Conservation (phyloP, 2,888 invertebrate species). For the Entomobrya multifasciata region DNA sequence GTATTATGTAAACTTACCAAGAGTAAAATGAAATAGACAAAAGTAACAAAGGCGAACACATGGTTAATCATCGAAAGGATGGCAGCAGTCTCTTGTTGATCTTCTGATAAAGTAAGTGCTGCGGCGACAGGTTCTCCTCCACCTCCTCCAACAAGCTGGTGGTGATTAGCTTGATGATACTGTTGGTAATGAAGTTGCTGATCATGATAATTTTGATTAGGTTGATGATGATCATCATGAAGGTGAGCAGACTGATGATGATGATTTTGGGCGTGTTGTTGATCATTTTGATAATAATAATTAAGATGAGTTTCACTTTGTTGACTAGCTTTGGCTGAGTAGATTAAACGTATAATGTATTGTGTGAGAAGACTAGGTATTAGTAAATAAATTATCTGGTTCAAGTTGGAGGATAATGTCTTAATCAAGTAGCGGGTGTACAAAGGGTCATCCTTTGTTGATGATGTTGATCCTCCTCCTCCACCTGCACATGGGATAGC, state of each 20-base stretch:
- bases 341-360: constrained; percentile 62
- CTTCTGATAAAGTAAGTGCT: neutral
- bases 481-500: constrained; percentile 23
- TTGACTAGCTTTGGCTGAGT: constrained; percentile 58
- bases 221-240: neutral
- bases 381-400: constrained; percentile 67
- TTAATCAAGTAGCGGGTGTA: constrained; percentile 96
- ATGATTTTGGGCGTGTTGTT: too few relatives aligned
- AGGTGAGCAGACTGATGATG: too few relatives aligned
- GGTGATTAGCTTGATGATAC: neutral
- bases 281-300: constrained; percentile 22
- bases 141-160: too few relatives aligned
- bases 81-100: constrained; percentile 9
- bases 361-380: constrained; percentile 64
- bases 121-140: constrained; percentile 6
- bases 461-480: constrained; percentile 55
- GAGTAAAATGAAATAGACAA: constrained; percentile 58
- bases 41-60: constrained; percentile 56
- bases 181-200: neutral
- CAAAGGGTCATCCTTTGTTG: constrained; percentile 91
- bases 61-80: constrained; percentile 57
- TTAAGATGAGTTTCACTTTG: constrained; percentile 5
- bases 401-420: constrained; percentile 82
- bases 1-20: constrained; percentile 45
- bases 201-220: neutral